A percentile compares a stretch with the other conserved stretches of the same genome.
Conservation (phyloP, 2,113 vertebrate species). For the Raphicerus campestris region DNA sequence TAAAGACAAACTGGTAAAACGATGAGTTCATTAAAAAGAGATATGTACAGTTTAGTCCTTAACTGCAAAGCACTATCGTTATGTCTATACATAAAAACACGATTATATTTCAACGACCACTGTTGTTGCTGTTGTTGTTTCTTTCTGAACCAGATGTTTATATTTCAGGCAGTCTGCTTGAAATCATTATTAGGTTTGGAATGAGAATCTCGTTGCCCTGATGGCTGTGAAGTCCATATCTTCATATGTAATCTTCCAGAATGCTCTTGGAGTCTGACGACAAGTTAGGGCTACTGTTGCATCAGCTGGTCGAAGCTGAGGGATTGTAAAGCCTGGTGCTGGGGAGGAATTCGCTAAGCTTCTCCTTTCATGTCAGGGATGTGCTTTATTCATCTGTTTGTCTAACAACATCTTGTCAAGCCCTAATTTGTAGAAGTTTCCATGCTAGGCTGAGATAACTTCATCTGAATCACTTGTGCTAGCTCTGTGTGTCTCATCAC, state of each 20-base stretch:
- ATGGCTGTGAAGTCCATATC: not conserved
- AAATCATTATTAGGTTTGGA: not conserved
- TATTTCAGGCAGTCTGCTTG: not conserved
- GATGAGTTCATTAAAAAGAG: not conserved
- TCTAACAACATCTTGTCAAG: not conserved
- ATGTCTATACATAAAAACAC: not conserved
- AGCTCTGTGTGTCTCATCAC: not conserved
- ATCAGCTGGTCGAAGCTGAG: not conserved
- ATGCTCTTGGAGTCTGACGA: not conserved
- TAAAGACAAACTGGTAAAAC: not conserved
- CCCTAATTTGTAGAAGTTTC: not conserved
- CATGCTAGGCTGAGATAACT: not conserved
- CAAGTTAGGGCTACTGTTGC: not conserved
- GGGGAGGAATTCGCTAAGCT: not conserved
- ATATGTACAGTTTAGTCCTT: not conserved
- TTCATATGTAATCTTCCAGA: not conserved
- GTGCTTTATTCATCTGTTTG: not conserved
- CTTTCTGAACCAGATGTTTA: not conserved
- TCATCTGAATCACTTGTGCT: not conserved
- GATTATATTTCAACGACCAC: not conserved
- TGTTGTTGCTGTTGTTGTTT: not conserved
- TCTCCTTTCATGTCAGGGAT: not conserved
- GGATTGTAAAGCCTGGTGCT: not conserved
- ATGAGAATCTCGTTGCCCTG: not conserved
- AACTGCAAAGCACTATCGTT: not conserved